Conservation (phyloP, 2,797 vertebrate genomes). For the Myotis daubentonii region DNA sequence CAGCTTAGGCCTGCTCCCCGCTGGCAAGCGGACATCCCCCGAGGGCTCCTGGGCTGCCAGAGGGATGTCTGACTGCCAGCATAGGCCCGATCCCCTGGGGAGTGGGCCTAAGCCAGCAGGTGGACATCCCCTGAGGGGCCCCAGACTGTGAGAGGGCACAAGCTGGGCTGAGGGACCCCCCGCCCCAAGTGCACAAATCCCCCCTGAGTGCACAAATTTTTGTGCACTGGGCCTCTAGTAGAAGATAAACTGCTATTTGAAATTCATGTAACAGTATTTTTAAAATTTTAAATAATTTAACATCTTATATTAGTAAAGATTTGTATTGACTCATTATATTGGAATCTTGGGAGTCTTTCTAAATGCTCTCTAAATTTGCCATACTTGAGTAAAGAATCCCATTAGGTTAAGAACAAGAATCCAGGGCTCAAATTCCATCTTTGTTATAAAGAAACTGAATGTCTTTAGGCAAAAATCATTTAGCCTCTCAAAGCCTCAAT, state of each 20-base stretch:
- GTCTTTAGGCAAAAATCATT: neutral
- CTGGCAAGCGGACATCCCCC: no score
- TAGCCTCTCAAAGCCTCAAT: neutral
- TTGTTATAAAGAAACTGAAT: neutral
- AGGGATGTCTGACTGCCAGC: no score
- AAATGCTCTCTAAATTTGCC: conserved; percentile 36
- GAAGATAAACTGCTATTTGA: conserved; percentile 7
- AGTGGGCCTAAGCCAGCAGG: no score
- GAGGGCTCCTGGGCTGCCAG: no score
- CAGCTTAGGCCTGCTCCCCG: no score
- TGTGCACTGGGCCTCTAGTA: no score
- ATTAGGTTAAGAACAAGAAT: neutral
- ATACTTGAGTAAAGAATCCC: neutral
- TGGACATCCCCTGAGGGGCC: no score
- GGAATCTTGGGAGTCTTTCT: conserved; percentile 23
- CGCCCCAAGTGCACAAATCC: no score
- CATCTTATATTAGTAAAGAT: neutral
- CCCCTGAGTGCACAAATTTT: no score
- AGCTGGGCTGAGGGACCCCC: no score
- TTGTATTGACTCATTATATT: neutral
- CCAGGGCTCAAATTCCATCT: neutral
- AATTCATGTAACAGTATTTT: neutral
- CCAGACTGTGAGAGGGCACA: no score
- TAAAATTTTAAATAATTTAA: neutral
- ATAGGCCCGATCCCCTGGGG: no score